phyloP scores from a whole-genome alignment of 2,797 vertebrate species.

The Sparidentex hasta region DNA sequence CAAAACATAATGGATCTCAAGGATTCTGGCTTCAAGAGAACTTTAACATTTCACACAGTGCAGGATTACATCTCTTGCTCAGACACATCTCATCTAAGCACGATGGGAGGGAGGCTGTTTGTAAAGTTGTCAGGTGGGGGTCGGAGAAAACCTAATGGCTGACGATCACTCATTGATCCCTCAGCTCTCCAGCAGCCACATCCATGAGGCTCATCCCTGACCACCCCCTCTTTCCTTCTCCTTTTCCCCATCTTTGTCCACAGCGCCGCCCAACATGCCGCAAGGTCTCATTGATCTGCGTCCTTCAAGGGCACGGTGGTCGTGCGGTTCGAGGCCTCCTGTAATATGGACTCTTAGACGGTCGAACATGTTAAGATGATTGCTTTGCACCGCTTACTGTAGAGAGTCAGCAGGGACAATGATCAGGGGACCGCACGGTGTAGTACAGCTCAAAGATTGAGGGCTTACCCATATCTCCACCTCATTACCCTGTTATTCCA shows the following conservation, averaged over 20 bases:
- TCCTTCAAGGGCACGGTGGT: conserved; percentile 59
- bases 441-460: conserved; percentile 46
- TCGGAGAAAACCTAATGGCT: conserved; percentile 39
- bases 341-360: conserved; percentile 31
- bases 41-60: no score
- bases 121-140: conserved; percentile 18
- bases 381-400: conserved; percentile 41
- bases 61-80: conserved; percentile 17
- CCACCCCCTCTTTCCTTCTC: conserved; percentile 16
- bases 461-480: conserved; percentile 46
- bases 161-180: conserved; percentile 61
- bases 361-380: conserved; percentile 49
- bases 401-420: conserved; percentile 28
- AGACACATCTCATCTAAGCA: neutral
- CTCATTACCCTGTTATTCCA: conserved; percentile 70
- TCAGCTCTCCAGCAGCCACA: conserved; percentile 44
- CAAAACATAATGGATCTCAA: neutral
- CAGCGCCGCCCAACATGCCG: conserved; percentile 32
- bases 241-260: conserved; percentile 6
- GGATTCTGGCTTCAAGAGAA: neutral
- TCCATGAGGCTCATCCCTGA: conserved; percentile 31
- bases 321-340: conserved; percentile 35
- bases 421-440: conserved; percentile 32
- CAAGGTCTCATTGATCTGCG: conserved; percentile 63
- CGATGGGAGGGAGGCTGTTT: conserved; percentile 22